phyloP scores from a whole-genome alignment of 2,797 vertebrate species.

The Accipiter minullus region DNA sequence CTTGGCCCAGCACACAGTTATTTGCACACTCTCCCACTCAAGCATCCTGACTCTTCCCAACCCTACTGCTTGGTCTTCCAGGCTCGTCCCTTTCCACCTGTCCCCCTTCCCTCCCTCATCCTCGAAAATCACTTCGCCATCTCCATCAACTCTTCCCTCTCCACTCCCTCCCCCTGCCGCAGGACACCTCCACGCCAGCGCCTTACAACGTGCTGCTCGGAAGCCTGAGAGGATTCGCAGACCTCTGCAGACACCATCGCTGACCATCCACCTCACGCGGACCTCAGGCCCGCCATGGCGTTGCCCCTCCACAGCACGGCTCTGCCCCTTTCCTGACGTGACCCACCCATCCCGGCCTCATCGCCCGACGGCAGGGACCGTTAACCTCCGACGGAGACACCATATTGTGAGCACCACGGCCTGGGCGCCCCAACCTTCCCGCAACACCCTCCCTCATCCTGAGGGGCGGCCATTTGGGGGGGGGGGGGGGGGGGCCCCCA shows the following conservation, averaged over 20 bases:
- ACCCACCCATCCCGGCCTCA: neutral
- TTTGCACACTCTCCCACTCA: neutral
- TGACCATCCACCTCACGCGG: neutral
- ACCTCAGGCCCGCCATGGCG: neutral
- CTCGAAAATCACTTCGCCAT: neutral
- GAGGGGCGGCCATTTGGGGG: neutral
- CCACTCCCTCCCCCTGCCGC: neutral
- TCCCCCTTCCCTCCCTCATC: neutral
- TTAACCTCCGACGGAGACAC: neutral
- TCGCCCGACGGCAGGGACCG: no score
- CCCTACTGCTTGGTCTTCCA: neutral
- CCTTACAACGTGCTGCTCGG: neutral
- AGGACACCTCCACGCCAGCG: no score
- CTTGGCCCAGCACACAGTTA: neutral
- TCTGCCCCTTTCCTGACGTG: neutral
- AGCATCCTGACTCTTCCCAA: neutral
- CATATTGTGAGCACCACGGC: no score
- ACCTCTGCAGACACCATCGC: neutral
- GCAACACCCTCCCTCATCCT: no score
- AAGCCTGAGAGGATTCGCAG: neutral
- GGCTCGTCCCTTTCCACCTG: neutral
- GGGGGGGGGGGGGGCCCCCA: no score
- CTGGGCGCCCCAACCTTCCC: neutral
- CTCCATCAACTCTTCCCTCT: neutral
- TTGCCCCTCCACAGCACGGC: neutral